Conservation (phyloP, 1,140 invertebrate species). For the Acromyrmex echinatior region DNA sequence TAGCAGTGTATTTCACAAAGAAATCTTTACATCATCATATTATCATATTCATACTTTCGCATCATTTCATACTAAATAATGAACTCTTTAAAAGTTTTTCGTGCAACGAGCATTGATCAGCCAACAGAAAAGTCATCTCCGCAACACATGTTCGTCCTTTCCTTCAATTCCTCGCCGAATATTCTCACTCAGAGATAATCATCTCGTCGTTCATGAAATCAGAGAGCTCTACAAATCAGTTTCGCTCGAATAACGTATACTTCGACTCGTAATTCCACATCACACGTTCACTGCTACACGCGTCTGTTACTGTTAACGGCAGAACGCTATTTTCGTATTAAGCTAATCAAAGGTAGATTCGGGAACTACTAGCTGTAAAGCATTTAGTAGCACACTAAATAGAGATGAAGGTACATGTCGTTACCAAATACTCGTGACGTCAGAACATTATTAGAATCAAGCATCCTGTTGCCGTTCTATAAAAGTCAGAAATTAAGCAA, state of each 20-base stretch:
- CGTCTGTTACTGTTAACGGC: background rate
- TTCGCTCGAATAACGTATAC: conserved; percentile 12
- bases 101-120: background rate
- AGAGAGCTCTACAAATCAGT: background rate
- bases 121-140: background rate
- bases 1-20: too few relatives aligned
- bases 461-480: background rate
- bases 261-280: background rate
- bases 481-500: conserved; percentile 32
- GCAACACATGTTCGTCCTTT: background rate
- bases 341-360: conserved; percentile 27
- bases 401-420: background rate
- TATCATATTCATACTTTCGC: background rate
- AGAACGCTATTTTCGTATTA: conserved; percentile 22
- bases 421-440: background rate
- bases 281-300: background rate
- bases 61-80: background rate
- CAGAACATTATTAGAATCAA: background rate
- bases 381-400: conserved; percentile 15
- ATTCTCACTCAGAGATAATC: background rate
- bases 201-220: background rate
- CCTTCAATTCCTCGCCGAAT: background rate
- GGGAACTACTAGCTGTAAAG: background rate
- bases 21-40: background rate
- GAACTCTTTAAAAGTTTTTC: conserved; percentile 8